phyloP scores from a whole-genome alignment of 2,113 vertebrate species.

The Eptesicus fuscus region DNA sequence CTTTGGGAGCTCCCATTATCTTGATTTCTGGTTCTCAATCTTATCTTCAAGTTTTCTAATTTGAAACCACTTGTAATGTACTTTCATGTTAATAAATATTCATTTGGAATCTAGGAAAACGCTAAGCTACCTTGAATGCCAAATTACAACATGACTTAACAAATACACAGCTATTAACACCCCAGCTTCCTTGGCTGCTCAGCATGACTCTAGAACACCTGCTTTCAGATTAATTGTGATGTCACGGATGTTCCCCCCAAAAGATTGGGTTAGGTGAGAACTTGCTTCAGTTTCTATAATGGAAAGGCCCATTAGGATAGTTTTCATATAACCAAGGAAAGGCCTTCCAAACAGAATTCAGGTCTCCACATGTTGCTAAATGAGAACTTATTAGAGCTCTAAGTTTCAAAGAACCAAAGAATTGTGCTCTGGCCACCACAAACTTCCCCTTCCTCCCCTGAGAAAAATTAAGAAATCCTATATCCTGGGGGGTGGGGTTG shows the following conservation, averaged over 20 bases:
- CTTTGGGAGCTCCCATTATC: not conserved
- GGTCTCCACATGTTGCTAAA: not conserved
- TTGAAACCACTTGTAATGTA: conserved; percentile 1
- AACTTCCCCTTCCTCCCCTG: not conserved
- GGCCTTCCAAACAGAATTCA: not conserved
- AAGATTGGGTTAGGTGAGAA: not conserved
- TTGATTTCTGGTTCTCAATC: conserved; percentile 32
- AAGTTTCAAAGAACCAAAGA: not conserved
- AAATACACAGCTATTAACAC: not conserved
- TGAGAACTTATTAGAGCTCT: not conserved
- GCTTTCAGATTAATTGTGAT: not conserved
- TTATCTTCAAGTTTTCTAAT: conserved; percentile 34
- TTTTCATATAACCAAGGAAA: not conserved
- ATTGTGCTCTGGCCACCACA: not conserved
- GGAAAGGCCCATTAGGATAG: not conserved
- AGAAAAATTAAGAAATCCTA: not conserved
- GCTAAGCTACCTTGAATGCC: not conserved
- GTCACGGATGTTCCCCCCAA: not conserved
- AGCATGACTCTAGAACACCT: not conserved
- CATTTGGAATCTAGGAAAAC: conserved; percentile 1
- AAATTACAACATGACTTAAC: not conserved
- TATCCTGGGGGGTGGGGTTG: no score
- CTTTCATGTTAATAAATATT: conserved; percentile 49
- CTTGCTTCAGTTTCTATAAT: not conserved
- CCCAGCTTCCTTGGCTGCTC: not conserved